phyloP scores from a whole-genome alignment of 1,140 invertebrate species.

The Zaprionus nigranus region DNA sequence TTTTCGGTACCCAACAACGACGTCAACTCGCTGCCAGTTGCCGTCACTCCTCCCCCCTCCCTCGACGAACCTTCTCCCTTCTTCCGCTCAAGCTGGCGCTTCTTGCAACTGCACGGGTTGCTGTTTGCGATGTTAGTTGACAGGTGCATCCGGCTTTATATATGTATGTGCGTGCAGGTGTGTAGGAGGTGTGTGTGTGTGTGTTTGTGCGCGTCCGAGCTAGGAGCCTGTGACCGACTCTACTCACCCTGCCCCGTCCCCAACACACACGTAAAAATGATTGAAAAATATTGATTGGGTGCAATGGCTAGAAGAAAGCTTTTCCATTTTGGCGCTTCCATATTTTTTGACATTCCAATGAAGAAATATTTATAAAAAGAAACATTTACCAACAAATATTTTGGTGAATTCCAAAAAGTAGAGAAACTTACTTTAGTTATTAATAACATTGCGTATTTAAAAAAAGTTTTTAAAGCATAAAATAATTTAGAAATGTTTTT shows the following conservation, averaged over 20 bases:
- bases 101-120: conserved; percentile 54
- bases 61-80: neutral
- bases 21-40: conserved; percentile 53
- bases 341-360: conserved; percentile 25
- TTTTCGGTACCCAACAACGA: conserved; percentile 56
- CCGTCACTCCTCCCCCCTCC: neutral
- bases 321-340: conserved; percentile 25
- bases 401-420: neutral
- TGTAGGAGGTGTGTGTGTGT: conserved; percentile 3
- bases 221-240: conserved; percentile 14
- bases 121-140: conserved; percentile 45
- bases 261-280: conserved; percentile 58
- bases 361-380: neutral
- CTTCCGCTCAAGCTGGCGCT: conserved; percentile 44
- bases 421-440: neutral
- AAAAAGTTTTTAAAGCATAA: neutral
- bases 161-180: conserved; percentile 12
- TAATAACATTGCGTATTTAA: neutral
- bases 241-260: neutral
- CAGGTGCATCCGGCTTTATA: conserved; percentile 41
- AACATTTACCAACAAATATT: neutral
- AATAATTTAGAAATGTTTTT: neutral
- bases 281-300: conserved; percentile 69
- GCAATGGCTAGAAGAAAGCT: conserved; percentile 17
- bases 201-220: conserved; percentile 12